Evolutionary conservation across 2,888 invertebrate genomes (phyloP).

Genomic region (Leuctra nigra): DNA sequence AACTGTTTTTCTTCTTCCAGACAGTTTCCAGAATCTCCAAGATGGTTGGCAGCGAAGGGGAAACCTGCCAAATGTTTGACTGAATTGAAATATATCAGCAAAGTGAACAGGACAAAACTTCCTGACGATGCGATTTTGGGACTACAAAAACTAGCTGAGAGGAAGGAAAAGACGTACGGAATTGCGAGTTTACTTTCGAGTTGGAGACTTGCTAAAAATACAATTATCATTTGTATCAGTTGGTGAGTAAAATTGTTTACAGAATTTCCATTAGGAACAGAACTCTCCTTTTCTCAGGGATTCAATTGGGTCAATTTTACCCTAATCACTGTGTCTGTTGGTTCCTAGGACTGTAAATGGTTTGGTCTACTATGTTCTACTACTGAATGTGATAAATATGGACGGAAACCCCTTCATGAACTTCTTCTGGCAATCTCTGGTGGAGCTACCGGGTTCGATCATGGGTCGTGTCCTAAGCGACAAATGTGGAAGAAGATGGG

Average conservation of each 20-base stretch:
- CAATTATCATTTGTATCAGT: constrained; percentile 46
- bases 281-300: too few species aligned
- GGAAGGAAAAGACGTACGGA: constrained; percentile 44
- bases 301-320: too few species aligned
- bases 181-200: constrained; percentile 50
- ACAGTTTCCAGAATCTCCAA: constrained; percentile 56
- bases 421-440: constrained; percentile 54
- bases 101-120: constrained; percentile 45
- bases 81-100: constrained; percentile 48
- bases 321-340: too few species aligned
- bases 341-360: constrained; percentile 45
- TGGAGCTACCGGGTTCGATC: constrained; percentile 56
- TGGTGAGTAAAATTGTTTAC: too few species aligned
- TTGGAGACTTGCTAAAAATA: constrained; percentile 48
- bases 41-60: constrained; percentile 53
- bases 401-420: constrained; percentile 59
- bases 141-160: constrained; percentile 33
- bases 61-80: constrained; percentile 44
- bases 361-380: constrained; percentile 46
- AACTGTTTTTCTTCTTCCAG: too few species aligned
- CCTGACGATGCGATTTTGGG: constrained; percentile 41
- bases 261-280: too few species aligned
- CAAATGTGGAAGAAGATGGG: constrained; percentile 47
- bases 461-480: constrained; percentile 49
- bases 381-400: constrained; percentile 48